Evolutionary conservation across 2,888 invertebrate species (phyloP).

Genomic region (Netelia melanura): DNA sequence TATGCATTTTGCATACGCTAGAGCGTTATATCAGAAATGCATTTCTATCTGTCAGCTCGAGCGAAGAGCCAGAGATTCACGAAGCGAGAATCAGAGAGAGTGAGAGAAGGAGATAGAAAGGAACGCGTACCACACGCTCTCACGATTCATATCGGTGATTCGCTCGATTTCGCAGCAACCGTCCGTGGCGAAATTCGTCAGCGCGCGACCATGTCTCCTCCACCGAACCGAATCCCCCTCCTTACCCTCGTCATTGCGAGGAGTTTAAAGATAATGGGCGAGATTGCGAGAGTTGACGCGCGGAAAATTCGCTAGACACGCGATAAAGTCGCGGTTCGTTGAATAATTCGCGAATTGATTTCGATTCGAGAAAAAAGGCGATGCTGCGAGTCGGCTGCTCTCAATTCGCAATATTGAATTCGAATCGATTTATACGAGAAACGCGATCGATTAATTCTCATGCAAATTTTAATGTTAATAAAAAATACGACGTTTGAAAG

Average conservation of each 20-base stretch:
- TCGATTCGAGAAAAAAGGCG: not conserved
- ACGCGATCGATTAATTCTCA: no score
- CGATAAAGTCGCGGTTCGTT: constrained; percentile 66
- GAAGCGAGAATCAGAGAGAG: not conserved
- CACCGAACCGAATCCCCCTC: not conserved
- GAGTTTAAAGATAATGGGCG: constrained; percentile 59
- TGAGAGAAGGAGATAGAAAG: constrained; percentile 7
- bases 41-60: constrained; percentile 4
- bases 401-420: no score
- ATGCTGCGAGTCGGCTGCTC: no score
- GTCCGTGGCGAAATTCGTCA: constrained; percentile 36
- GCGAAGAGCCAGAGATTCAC: not conserved
- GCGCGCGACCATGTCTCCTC: constrained; percentile 16
- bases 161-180: constrained; percentile 55
- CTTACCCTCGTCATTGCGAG: constrained; percentile 46
- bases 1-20: not conserved
- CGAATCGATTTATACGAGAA: no score
- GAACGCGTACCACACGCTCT: constrained; percentile 18
- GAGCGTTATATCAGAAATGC: constrained; percentile 12
- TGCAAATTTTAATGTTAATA: no score
- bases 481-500: no score
- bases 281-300: constrained; percentile 65
- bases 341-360: constrained; percentile 40
- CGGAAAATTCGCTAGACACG: constrained; percentile 76
- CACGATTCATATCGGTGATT: constrained; percentile 39